These are phyloP conservation scores for Leptoteleia sp. DNA, from an alignment of 1,140 invertebrate genomes.

Conservation along the genomic window DNA sequence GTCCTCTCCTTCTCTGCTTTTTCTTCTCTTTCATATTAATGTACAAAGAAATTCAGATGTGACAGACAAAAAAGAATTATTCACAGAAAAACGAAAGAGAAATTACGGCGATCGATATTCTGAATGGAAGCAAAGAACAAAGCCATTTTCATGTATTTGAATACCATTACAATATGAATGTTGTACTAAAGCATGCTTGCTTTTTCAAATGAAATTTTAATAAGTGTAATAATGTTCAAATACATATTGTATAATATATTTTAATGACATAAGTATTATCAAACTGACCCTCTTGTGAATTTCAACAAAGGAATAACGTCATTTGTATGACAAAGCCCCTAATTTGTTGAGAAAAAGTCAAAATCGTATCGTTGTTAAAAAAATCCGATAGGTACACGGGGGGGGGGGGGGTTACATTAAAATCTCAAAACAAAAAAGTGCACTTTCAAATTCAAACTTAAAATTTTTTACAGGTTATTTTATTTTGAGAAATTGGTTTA, in stretches of 20 bases:
- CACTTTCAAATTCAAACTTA: no score
- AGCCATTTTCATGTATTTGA: constrained; percentile 64
- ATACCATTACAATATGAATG: constrained; percentile 64
- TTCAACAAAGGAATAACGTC: no score
- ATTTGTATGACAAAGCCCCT: no score
- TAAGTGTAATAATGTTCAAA: constrained; percentile 37
- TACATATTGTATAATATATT: neutral
- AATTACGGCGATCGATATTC: constrained; percentile 67
- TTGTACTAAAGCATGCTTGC: constrained; percentile 35
- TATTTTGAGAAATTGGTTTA: no score
- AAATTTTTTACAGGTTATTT: no score
- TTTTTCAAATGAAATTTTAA: constrained; percentile 49
- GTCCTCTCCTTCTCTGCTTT: constrained; percentile 50
- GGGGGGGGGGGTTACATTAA: no score
- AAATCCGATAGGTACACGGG: no score
- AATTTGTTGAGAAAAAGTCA: no score
- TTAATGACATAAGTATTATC: no score
- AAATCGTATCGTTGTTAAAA: no score
- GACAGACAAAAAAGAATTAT: constrained; percentile 70
- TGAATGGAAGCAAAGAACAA: constrained; percentile 58
- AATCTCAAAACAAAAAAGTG: no score
- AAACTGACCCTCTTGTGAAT: no score
- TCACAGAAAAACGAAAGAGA: constrained; percentile 68
- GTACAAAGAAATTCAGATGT: constrained; percentile 67
- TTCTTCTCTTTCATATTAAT: constrained; percentile 63